These are phyloP conservation scores for Scalopus aquaticus DNA, from an alignment of 2,113 vertebrate genomes.

Conservation along the genomic window DNA sequence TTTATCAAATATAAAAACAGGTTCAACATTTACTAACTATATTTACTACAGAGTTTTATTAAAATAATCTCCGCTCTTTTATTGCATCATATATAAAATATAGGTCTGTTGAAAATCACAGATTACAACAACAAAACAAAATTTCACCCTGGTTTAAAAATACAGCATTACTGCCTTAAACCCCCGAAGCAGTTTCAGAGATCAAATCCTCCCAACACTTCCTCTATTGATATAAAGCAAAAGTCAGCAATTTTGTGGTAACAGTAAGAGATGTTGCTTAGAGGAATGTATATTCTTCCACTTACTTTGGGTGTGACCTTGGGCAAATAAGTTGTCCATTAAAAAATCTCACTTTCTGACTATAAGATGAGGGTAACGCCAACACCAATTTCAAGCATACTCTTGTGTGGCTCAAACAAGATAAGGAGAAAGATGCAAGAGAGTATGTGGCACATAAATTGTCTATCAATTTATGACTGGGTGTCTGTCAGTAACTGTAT, in stretches of 20 bases:
- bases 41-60: conserved; percentile 7
- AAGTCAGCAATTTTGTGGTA: background rate
- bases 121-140: background rate
- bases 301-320: background rate
- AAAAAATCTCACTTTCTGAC: background rate
- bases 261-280: background rate
- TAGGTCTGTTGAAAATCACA: background rate
- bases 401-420: background rate
- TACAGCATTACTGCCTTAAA: conserved; percentile 12
- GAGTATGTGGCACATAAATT: background rate
- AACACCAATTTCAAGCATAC: background rate
- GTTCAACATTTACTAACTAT: background rate
- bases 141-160: background rate
- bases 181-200: background rate
- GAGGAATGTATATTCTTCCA: background rate
- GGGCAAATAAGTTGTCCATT: background rate
- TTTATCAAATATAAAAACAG: conserved; percentile 12
- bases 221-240: background rate
- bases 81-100: background rate
- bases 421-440: background rate
- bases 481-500: background rate
- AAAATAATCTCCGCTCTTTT: conserved; percentile 5
- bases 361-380: background rate
- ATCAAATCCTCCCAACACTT: background rate
- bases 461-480: background rate